phyloP scores from a whole-genome alignment of 2,113 vertebrate genomes.

The Mohoua ochrocephala region DNA sequence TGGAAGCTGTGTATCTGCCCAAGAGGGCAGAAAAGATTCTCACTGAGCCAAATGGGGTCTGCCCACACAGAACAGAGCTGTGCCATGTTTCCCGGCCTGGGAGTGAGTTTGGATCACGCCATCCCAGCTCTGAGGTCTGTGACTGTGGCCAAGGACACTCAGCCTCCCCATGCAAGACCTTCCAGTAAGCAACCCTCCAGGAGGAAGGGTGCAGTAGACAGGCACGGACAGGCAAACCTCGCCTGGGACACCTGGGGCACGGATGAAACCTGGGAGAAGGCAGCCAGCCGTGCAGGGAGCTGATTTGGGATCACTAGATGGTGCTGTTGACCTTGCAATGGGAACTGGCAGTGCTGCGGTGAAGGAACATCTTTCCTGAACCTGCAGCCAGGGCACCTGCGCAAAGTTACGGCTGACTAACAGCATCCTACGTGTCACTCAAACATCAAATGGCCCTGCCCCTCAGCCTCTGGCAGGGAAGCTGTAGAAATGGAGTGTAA shows the following conservation, averaged over 20 bases:
- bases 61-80: not conserved
- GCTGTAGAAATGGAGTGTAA: not conserved
- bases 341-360: not conserved
- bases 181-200: not conserved
- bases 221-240: not conserved
- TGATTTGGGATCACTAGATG: constrained; percentile 21
- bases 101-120: not conserved
- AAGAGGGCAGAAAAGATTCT: not conserved
- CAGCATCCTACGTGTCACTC: not conserved
- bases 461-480: not conserved
- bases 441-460: not conserved
- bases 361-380: not conserved
- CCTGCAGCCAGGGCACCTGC: not conserved
- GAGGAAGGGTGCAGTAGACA: not conserved
- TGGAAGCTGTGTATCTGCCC: not conserved
- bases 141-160: not conserved
- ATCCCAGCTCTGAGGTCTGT: not conserved
- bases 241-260: not conserved
- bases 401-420: rapidly evolving
- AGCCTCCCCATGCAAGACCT: not conserved
- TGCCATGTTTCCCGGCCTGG: not conserved
- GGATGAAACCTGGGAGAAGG: not conserved
- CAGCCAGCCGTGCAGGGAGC: not conserved
- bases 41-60: not conserved
- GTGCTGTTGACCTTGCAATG: constrained; percentile 23